Base-by-base conservation (phyloP, 2,113 vertebrate species). In the Hystrix brachyura region DNA sequence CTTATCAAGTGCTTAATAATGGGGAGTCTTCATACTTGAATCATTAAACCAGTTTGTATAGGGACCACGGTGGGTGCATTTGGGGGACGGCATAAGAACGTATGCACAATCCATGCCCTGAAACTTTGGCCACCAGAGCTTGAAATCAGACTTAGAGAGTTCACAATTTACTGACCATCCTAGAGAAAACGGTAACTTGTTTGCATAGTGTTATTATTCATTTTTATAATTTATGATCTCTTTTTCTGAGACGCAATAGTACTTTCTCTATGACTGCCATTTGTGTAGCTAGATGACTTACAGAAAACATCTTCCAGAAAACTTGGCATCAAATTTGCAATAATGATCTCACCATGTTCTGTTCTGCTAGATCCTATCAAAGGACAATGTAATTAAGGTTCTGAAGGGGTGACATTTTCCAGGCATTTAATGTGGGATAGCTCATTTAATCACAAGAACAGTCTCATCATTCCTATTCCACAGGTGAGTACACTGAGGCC, bases 271-370 rank as follows among this genome's bases (percentile, higher is more conserved):
- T 38, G 25, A 17, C 34, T 74, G 29, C 25, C 55, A 23, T 11
- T 57, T 29, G 1, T 43, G 19, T 51, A 29, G 25, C 4, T 43
- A 32, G 32, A 81, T 90, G 8, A 69, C 18, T 46, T 71, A 79
- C 92, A 90, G 65, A 10, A 80, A 91, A 29, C 3, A 64, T 64
- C n/a, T 91, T 91, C 51, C 29, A 59, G 67, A 51, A 87, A 97
- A 90, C 53, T 13, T 60, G 74, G 12, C n/a, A 55, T 90, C 51
- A 51, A 15, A 55, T 72, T 86, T 86, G 23, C 29, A 32, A 59
- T 15, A 59, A 92, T 69, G 25, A 94, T 51, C 4, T 64, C 51
- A 87, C 46, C 91, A 38, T 4, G 4, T 29, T 51, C 53, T 62
- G 9, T 32, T 51, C 21, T 51, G 46, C 38, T 83, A 84, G 53